A percentile compares a stretch with the other conserved stretches of the same genome.
Conservation (phyloP, 1,140 invertebrate genomes). For the Dendrolimus kikuchii region DNA sequence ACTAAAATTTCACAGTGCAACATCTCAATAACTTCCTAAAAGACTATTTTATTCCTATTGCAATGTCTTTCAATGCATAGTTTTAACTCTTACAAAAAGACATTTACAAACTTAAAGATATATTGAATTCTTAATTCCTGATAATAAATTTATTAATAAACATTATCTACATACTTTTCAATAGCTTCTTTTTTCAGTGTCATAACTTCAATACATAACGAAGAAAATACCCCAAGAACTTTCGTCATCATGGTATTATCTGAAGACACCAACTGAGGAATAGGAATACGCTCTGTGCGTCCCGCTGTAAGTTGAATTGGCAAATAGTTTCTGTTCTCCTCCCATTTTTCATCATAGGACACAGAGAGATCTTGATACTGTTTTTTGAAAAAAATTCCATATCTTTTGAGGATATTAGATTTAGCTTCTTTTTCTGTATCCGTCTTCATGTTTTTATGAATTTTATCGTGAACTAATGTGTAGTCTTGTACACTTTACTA, state of each 20-base stretch:
- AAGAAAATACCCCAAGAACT: conserved; percentile 85
- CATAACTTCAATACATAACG: conserved; percentile 84
- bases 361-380: conserved; percentile 66
- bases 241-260: conserved; percentile 89
- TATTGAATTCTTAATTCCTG: no score
- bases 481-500: no score
- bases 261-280: conserved; percentile 82
- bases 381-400: conserved; percentile 82
- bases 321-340: conserved; percentile 73
- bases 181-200: conserved; percentile 79
- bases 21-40: no score
- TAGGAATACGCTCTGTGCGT: conserved; percentile 76
- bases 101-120: no score
- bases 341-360: conserved; percentile 19
- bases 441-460: conserved; percentile 23
- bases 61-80: no score
- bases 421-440: conserved; percentile 56
- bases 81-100: no score
- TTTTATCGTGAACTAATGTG: background rate
- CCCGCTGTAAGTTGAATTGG: conserved; percentile 71
- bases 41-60: no score
- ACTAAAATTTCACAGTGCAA: no score
- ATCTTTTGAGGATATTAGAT: conserved; percentile 66
- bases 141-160: background rate
- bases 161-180: conserved; percentile 59